These are phyloP conservation scores for Oscheius sp. DNA, from an alignment of 2,888 invertebrate species.

Conservation along the genomic window DNA sequence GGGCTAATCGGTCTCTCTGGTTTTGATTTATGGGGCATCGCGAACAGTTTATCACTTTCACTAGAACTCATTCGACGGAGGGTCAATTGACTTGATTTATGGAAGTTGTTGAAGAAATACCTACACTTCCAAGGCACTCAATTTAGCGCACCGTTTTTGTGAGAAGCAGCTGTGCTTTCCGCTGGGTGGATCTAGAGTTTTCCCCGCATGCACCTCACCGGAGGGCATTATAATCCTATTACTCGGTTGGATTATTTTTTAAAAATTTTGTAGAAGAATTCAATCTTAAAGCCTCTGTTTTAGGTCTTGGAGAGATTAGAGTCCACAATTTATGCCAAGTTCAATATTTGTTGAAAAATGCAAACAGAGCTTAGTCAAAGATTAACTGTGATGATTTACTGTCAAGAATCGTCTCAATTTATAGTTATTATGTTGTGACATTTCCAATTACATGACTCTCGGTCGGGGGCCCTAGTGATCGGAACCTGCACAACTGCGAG, in stretches of 20 bases:
- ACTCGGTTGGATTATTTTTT: background rate
- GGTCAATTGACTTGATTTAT: no score
- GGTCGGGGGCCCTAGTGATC: background rate
- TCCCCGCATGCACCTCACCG: background rate
- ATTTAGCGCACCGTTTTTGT: conserved; percentile 5
- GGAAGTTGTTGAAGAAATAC: no score
- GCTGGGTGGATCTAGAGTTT: background rate
- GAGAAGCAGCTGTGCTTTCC: conserved; percentile 10
- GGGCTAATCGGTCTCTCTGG: background rate
- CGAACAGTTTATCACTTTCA: no score
- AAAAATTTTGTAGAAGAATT: no score
- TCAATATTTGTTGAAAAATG: no score
- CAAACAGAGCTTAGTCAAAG: no score
- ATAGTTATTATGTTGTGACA: conserved; percentile 1
- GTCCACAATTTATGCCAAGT: no score
- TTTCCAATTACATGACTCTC: conserved; percentile 5
- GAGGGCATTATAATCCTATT: background rate
- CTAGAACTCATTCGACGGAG: no score
- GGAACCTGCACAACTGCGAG: conserved; percentile 13
- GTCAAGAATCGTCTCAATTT: no score
- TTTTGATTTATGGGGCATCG: background rate
- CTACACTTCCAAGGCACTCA: conserved; percentile 15
- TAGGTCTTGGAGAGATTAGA: no score
- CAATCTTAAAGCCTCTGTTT: no score
- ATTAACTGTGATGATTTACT: no score